Base-by-base conservation (phyloP, 1,140 invertebrate genomes). In the Drosophila gunungcola region DNA sequence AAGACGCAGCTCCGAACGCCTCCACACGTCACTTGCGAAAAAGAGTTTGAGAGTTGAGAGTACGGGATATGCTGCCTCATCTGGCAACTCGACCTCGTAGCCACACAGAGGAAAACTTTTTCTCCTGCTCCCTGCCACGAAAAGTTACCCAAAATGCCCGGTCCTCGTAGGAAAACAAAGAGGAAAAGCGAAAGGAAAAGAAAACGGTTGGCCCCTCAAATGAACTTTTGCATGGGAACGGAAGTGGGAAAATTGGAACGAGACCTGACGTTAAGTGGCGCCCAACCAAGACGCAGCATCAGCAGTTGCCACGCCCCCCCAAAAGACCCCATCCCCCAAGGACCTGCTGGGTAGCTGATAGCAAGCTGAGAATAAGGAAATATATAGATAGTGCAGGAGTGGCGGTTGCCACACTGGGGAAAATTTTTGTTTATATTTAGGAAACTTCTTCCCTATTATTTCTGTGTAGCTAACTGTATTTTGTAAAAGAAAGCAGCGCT, bases 271-370 rank as follows among this genome's bases (percentile, higher is more conserved):
- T 69, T 85, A 88, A 85, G 82, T 88, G 82, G 82, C 83, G 70
- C 61, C 69, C 78, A 72, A 67, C 74, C 57, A 84, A 68, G 81
- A 53, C 67, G 78, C 80, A 84, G 80, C 80, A 80, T 85, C 73
- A 73, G 65, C 80, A 83, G 34, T 69, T 56, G 46, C 57, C 57
- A 39, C 27, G 43, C 29, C 61, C 25, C 38, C 34, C 29, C n/a
- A 1, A 42, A 27, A 29, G 10, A 45, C 25, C 27, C 43, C 16
- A 25, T n/a, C 3, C 42, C 32, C 11, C 43, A 6, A n/a, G 12
- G 16, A 78, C 73, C 81, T 82, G 82, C 83, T 79, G 64, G 56
- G 65, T 62, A 49, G 54, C 49, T 75, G 74, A 78, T 73, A 75
- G 61, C 73, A 34, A 51, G 46, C 53, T n/a, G 55, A 41, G 60